A percentile compares a stretch with the other conserved stretches of the same genome.
phyloP scores from a whole-genome alignment of 2,113 vertebrate genomes.

The Antigone vipio region DNA sequence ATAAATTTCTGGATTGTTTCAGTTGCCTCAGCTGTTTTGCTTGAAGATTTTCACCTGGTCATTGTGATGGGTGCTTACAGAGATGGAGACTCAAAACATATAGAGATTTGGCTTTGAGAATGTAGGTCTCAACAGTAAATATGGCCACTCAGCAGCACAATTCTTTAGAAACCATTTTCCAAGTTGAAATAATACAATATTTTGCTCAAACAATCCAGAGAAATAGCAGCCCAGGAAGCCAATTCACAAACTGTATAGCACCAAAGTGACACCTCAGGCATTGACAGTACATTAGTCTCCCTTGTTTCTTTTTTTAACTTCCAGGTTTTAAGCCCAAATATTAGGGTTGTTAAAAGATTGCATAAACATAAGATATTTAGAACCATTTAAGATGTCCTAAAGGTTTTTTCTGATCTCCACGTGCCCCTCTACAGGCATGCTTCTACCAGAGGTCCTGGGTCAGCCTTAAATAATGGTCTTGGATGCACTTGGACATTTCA shows the following conservation, averaged over 20 bases:
- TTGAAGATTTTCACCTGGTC: not conserved
- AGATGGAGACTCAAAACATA: not conserved
- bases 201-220: not conserved
- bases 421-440: not conserved
- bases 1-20: not conserved
- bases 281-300: not conserved
- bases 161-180: not conserved
- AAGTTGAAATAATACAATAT: not conserved
- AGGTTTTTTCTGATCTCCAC: not conserved
- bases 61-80: not conserved
- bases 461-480: not conserved
- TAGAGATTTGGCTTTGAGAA: not conserved
- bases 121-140: not conserved
- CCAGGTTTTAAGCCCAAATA: not conserved
- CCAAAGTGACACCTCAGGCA: not conserved
- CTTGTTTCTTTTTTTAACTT: not conserved
- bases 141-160: not conserved
- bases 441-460: not conserved
- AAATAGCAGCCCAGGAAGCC: not conserved
- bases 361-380: not conserved
- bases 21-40: not conserved
- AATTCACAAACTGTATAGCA: not conserved
- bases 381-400: not conserved
- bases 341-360: not conserved
- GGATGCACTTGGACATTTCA: not conserved